phyloP scores from a whole-genome alignment of 2,113 vertebrate genomes.

The Prunella fulvescens region DNA sequence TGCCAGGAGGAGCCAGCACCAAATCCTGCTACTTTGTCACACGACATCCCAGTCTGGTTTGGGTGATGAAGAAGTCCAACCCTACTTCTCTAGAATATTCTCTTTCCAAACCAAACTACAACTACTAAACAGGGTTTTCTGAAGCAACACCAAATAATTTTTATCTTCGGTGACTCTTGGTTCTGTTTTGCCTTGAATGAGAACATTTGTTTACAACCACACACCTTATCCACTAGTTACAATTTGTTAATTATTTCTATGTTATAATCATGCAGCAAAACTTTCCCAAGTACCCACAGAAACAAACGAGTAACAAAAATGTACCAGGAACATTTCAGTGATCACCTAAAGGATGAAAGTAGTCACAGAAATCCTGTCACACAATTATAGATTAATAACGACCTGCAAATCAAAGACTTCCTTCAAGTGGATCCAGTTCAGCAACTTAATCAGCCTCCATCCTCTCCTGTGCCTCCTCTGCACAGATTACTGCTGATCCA shows the following conservation, averaged over 20 bases:
- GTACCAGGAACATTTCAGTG: neutral
- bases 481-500: neutral
- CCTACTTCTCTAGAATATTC: neutral
- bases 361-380: neutral
- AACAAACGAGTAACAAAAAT: neutral
- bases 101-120: neutral
- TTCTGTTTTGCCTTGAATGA: neutral
- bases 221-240: neutral
- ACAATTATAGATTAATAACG: neutral
- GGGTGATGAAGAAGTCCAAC: neutral
- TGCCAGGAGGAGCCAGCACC: neutral
- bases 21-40: neutral
- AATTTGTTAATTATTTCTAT: neutral
- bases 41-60: accelerated
- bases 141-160: neutral
- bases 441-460: neutral
- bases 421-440: neutral
- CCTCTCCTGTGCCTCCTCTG: neutral
- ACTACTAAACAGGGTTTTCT: neutral
- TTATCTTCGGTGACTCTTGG: neutral
- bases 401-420: neutral
- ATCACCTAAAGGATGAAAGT: neutral
- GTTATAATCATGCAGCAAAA: neutral
- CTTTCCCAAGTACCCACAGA: neutral
- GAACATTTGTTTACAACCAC: neutral